phyloP scores from a whole-genome alignment of 2,888 invertebrate genomes.

The Napeogenes sylphis region DNA sequence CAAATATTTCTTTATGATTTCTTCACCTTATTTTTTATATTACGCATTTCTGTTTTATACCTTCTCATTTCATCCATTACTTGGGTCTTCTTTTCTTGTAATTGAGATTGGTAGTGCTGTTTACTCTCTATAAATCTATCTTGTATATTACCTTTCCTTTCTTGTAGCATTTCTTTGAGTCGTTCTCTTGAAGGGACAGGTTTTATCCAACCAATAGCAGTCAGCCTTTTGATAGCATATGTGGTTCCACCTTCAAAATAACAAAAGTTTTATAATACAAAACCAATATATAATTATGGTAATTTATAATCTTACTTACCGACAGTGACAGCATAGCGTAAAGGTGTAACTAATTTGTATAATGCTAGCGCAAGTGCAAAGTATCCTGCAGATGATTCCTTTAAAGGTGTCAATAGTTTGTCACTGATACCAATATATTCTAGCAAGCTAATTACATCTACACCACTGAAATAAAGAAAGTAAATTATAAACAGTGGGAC shows the following conservation, averaged over 20 bases:
- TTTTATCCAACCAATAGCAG: slow-evolving; percentile 87
- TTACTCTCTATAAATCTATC: slow-evolving; percentile 79
- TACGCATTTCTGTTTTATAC: slow-evolving; percentile 70
- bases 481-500: neutral
- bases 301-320: slow-evolving; percentile 66
- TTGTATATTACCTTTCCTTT: slow-evolving; percentile 79
- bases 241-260: slow-evolving; percentile 86
- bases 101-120: slow-evolving; percentile 61
- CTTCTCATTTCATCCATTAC: slow-evolving; percentile 74
- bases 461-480: slow-evolving; percentile 82
- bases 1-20: slow-evolving; percentile 46
- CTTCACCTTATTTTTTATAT: slow-evolving; percentile 68
- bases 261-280: neutral
- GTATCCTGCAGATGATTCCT: slow-evolving; percentile 90
- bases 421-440: slow-evolving; percentile 89
- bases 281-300: neutral
- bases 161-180: slow-evolving; percentile 80
- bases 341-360: slow-evolving; percentile 95
- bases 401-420: slow-evolving; percentile 84
- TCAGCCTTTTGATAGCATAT: slow-evolving; percentile 87
- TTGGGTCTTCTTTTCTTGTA: slow-evolving; percentile 62
- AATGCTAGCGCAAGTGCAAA: slow-evolving; percentile 93
- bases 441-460: slow-evolving; percentile 90
- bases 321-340: slow-evolving; percentile 94
- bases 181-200: slow-evolving; percentile 84